These are phyloP conservation scores for Mimachlamys varia DNA, from an alignment of 2,888 invertebrate species.

Conservation along the genomic window DNA sequence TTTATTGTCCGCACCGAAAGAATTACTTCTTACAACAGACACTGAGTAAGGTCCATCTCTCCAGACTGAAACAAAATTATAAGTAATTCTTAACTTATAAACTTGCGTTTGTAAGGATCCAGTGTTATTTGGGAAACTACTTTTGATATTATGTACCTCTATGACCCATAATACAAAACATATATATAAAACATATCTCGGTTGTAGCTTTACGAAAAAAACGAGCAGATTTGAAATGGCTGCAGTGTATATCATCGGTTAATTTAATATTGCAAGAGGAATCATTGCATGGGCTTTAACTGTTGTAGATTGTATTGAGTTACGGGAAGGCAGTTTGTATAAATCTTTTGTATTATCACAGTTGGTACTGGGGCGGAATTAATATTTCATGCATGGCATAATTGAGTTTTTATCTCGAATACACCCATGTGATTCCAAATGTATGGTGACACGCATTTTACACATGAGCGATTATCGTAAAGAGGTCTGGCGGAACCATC, in stretches of 20 bases:
- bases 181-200: too few species aligned
- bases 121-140: too few species aligned
- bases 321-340: background rate
- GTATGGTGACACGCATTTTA: constrained; percentile 36
- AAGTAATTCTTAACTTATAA: too few species aligned
- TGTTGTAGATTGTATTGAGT: background rate
- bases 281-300: background rate
- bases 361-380: constrained; percentile 24
- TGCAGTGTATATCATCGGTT: background rate
- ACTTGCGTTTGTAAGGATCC: too few species aligned
- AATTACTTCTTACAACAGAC: too few species aligned
- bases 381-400: constrained; percentile 20
- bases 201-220: background rate
- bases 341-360: background rate
- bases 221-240: background rate
- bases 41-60: too few species aligned
- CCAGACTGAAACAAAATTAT: too few species aligned
- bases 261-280: background rate
- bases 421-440: constrained; percentile 31
- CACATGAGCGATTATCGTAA: constrained; percentile 34
- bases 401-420: constrained; percentile 27
- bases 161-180: too few species aligned
- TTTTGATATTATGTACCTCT: too few species aligned
- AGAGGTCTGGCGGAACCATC: constrained; percentile 36
- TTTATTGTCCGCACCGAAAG: too few species aligned